Evolutionary conservation across 2,797 vertebrate species (phyloP).

Genomic region (Sebastes melanostomus): DNA sequence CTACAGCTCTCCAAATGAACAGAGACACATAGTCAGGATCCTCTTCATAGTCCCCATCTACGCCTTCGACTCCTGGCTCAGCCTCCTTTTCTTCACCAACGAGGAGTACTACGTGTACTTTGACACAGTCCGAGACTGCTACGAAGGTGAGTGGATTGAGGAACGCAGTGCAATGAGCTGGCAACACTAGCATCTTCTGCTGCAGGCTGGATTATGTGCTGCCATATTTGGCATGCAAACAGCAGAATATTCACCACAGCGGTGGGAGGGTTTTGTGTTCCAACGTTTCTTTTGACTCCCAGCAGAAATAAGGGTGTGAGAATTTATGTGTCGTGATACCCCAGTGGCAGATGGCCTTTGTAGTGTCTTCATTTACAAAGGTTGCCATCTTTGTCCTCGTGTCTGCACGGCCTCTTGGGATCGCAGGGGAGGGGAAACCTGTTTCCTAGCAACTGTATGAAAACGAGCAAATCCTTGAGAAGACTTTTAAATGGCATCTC

Average conservation of each 20-base stretch:
- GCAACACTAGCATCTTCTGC: neutral
- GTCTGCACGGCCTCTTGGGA: conserved; percentile 72
- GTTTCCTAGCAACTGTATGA: conserved; percentile 85
- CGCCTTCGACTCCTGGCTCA: conserved; percentile 96
- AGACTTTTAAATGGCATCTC: conserved; percentile 46
- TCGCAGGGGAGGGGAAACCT: conserved; percentile 58
- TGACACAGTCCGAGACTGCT: conserved; percentile 93
- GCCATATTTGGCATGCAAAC: neutral
- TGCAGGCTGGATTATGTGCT: neutral
- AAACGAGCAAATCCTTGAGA: conserved; percentile 52
- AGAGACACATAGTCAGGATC: conserved; percentile 93
- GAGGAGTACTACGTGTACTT: conserved; percentile 98
- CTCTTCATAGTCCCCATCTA: conserved; percentile 98
- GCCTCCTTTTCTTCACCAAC: conserved; percentile 96
- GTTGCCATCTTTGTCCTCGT: conserved; percentile 80
- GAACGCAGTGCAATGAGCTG: neutral
- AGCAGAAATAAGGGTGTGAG: conserved; percentile 30
- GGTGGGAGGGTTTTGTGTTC: neutral
- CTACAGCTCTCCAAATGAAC: conserved; percentile 94
- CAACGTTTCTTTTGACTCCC: conserved; percentile 11
- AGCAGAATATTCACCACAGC: neutral
- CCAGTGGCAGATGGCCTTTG: conserved; percentile 62
- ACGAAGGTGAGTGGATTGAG: conserved; percentile 86
- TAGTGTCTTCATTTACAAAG: conserved; percentile 59
- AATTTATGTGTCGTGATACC: conserved; percentile 44